Conservation (phyloP, 2,113 vertebrate genomes). For the Odobenus rosmarus region DNA sequence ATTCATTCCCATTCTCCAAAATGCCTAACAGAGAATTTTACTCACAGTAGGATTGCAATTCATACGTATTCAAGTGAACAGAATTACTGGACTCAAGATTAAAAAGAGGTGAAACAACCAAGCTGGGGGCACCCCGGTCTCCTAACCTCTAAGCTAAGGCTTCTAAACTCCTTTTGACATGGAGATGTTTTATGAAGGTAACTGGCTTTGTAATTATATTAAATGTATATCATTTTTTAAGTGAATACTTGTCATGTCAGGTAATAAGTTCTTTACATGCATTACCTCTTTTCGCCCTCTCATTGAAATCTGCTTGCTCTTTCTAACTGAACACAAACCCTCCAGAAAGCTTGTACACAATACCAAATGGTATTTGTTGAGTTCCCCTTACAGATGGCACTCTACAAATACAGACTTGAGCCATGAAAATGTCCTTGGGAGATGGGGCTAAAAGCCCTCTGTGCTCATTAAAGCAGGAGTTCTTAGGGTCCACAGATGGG, state of each 20-base stretch:
- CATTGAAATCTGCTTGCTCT: not conserved
- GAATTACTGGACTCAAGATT: not conserved
- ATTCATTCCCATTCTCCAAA: not conserved
- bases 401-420: not conserved
- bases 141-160: not conserved
- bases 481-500: not conserved
- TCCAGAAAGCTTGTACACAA: not conserved
- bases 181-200: not conserved
- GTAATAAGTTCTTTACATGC: not conserved
- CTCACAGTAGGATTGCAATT: not conserved
- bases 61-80: not conserved
- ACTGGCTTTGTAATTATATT: not conserved
- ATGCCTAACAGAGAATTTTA: not conserved
- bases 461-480: not conserved
- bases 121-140: not conserved
- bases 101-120: not conserved
- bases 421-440: not conserved
- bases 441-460: not conserved
- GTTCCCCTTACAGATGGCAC: not conserved
- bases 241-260: not conserved
- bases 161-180: slow-evolving; percentile 10
- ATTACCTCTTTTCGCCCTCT: not conserved
- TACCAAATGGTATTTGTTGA: not conserved
- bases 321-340: not conserved
- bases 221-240: not conserved